These are phyloP conservation scores for Semnornis frantzii DNA, from an alignment of 2,113 vertebrate genomes.

Conservation along the genomic window DNA sequence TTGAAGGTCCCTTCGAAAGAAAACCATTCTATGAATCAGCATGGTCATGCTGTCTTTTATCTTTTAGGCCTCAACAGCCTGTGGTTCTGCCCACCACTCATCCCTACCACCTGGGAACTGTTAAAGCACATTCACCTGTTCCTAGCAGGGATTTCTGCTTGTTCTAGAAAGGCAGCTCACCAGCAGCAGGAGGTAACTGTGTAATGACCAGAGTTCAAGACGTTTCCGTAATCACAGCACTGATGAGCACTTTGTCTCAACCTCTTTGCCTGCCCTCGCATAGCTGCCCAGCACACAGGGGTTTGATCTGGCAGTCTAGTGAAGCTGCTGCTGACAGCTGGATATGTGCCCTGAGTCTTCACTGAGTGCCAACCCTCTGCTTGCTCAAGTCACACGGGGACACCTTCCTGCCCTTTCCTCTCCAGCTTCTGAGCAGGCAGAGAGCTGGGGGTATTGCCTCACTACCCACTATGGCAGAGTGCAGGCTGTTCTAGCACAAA, in stretches of 20 bases:
- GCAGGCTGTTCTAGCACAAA: background rate
- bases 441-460: background rate
- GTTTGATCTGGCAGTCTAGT: background rate
- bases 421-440: background rate
- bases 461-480: background rate
- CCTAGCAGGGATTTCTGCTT: background rate
- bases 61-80: background rate
- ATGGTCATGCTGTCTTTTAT: rapidly evolving
- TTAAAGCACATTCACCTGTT: background rate
- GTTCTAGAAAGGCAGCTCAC: background rate
- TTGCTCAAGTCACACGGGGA: background rate
- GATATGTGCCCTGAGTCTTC: background rate
- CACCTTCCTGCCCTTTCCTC: background rate
- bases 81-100: background rate
- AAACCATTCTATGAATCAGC: too few relatives aligned
- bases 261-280: background rate
- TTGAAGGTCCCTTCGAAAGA: too few relatives aligned
- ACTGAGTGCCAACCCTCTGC: background rate
- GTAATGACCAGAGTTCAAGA: background rate
- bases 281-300: background rate
- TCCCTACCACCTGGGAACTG: background rate
- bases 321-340: background rate
- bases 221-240: background rate
- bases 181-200: background rate
- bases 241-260: background rate